Conservation (phyloP, 2,797 vertebrate genomes). For the Coregonus sp. region DNA sequence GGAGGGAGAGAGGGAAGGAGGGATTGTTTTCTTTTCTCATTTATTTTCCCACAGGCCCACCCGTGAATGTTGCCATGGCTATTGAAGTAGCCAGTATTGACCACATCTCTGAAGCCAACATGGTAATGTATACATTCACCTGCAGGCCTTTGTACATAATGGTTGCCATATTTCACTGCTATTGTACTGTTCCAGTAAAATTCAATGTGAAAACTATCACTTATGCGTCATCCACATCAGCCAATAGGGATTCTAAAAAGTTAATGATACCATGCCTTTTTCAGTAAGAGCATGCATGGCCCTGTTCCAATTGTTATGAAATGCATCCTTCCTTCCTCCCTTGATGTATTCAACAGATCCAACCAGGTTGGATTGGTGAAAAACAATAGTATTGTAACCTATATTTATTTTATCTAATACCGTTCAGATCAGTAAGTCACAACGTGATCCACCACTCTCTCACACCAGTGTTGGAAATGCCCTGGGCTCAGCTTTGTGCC, state of each 20-base stretch:
- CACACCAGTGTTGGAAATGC: neutral
- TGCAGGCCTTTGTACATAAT: neutral
- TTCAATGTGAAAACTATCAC: slow-evolving; percentile 20
- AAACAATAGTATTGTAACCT: neutral
- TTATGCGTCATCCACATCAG: slow-evolving; percentile 6
- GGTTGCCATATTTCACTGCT: neutral
- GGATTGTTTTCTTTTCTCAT: slow-evolving; percentile 56
- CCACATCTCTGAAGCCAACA: slow-evolving; percentile 98
- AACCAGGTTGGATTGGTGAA: neutral
- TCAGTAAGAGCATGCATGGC: neutral
- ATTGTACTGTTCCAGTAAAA: slow-evolving; percentile 14
- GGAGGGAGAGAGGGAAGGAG: neutral
- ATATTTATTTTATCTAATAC: neutral
- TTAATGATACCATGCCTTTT: too few relatives aligned
- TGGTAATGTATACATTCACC: slow-evolving; percentile 76
- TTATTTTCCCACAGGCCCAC: slow-evolving; percentile 81
- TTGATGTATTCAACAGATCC: neutral
- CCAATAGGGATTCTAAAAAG: slow-evolving; percentile 13
- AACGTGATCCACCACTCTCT: slow-evolving; percentile 38
- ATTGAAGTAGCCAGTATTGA: slow-evolving; percentile 98
- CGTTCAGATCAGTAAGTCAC: neutral
- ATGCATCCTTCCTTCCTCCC: neutral
- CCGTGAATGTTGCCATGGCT: slow-evolving; percentile 94
- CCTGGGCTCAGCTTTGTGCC: neutral
- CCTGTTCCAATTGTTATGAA: neutral